Evolutionary conservation across 2,113 vertebrate genomes (phyloP).

Genomic region (Notothenia coriiceps): DNA sequence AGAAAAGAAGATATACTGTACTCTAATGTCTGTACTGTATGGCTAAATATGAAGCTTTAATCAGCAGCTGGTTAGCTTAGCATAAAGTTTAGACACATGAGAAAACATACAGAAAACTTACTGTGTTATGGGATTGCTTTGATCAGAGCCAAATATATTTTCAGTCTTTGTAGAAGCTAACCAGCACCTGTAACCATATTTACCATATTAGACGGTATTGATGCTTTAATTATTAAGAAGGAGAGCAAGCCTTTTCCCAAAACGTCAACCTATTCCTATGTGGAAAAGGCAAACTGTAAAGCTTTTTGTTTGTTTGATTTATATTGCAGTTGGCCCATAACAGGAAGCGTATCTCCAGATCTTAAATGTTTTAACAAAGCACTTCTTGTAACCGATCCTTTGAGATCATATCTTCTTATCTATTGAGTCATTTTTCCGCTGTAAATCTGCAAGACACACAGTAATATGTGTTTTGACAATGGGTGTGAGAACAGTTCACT

Average conservation of each 20-base stretch:
- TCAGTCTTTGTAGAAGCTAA: not conserved
- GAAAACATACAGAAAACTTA: not conserved
- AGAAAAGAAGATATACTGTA: not conserved
- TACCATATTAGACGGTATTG: too few species aligned
- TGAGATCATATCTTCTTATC: conserved; percentile 51
- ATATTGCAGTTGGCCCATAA: conserved; percentile 5
- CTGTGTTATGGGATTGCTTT: not conserved
- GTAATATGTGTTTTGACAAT: conserved; percentile 27
- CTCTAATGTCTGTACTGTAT: not conserved
- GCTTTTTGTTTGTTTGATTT: conserved; percentile 4
- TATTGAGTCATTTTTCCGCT: conserved; percentile 18
- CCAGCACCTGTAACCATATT: too few species aligned
- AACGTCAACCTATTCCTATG: not conserved
- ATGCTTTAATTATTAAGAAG: not conserved
- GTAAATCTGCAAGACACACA: conserved; percentile 11
- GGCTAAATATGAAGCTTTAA: not conserved
- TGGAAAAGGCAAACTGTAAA: not conserved
- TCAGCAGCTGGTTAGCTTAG: conserved; percentile 2
- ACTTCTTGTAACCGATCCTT: conserved; percentile 30
- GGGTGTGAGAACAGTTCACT: conserved; percentile 44
- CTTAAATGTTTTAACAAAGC: conserved; percentile 10
- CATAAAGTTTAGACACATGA: not conserved
- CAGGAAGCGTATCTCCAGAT: conserved; percentile 1
- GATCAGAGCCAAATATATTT: not conserved
- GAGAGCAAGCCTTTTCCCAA: not conserved